These are phyloP conservation scores for Diarsia dahlii DNA, from an alignment of 2,888 invertebrate species.

Conservation along the genomic window DNA sequence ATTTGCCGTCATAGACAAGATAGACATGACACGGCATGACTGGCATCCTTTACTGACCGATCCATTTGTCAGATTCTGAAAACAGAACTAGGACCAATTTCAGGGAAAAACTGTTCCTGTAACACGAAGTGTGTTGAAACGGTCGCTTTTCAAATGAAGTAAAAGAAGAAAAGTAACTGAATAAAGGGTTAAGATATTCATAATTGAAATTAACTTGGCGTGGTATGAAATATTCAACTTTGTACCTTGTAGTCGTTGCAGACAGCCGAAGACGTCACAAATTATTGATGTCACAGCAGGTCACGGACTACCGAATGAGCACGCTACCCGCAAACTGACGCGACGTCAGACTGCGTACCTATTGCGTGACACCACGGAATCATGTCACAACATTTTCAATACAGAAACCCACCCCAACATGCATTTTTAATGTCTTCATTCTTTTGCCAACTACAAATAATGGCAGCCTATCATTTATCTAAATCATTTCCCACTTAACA, in stretches of 20 bases:
- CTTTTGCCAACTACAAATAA: slow-evolving; percentile 40
- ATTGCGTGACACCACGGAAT: slow-evolving; percentile 48
- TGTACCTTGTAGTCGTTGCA: not conserved
- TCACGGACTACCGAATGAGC: slow-evolving; percentile 40
- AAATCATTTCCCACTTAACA: slow-evolving; percentile 53
- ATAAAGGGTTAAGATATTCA: not conserved
- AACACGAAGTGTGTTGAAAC: not conserved
- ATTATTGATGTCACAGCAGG: slow-evolving; percentile 50
- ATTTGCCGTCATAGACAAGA: slow-evolving; percentile 39
- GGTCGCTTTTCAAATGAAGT: not conserved
- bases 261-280: slow-evolving; percentile 44
- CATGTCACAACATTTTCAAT: slow-evolving; percentile 51
- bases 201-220: not conserved
- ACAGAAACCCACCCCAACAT: slow-evolving; percentile 44
- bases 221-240: slow-evolving; percentile 5
- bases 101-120: not conserved
- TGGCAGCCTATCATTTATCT: slow-evolving; percentile 49
- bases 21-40: slow-evolving; percentile 51
- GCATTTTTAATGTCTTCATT: slow-evolving; percentile 58
- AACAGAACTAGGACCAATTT: slow-evolving; percentile 18
- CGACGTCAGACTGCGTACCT: slow-evolving; percentile 17
- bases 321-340: slow-evolving; percentile 50
- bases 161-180: slow-evolving; percentile 4
- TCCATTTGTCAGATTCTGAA: slow-evolving; percentile 40
- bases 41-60: slow-evolving; percentile 48